Evolutionary conservation across 2,113 vertebrate species (phyloP).

Genomic region (Heterocephalus glaber): DNA sequence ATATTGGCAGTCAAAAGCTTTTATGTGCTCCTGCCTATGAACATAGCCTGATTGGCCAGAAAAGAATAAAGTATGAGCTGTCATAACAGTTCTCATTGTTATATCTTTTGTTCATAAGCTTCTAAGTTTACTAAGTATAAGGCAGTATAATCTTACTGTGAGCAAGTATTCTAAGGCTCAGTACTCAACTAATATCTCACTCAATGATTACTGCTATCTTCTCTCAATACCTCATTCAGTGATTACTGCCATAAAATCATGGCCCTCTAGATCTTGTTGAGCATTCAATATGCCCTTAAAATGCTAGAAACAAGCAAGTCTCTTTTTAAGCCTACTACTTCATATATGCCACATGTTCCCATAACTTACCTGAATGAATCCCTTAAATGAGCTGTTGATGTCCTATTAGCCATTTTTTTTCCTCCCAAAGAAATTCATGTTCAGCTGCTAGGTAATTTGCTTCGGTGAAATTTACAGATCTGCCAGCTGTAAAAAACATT

Average conservation of each 20-base stretch:
- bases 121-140: background rate
- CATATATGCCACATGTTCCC: background rate
- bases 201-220: background rate
- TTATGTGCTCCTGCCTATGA: background rate
- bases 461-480: conserved; percentile 60
- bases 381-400: conserved; percentile 62
- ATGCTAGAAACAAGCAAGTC: background rate
- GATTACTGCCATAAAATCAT: background rate
- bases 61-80: background rate
- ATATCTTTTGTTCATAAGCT: background rate
- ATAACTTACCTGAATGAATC: conserved; percentile 45
- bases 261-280: background rate
- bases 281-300: background rate
- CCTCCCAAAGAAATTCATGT: conserved; percentile 49
- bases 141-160: background rate
- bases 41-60: background rate
- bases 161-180: background rate
- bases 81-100: background rate
- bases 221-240: background rate
- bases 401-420: conserved; percentile 10
- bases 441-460: conserved; percentile 55
- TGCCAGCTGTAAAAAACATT: conserved; percentile 65
- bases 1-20: background rate
- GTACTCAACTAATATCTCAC: background rate
- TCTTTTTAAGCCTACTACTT: background rate